phyloP scores from a whole-genome alignment of 1,140 invertebrate species.

The Pseudachorutes palmiensis region DNA sequence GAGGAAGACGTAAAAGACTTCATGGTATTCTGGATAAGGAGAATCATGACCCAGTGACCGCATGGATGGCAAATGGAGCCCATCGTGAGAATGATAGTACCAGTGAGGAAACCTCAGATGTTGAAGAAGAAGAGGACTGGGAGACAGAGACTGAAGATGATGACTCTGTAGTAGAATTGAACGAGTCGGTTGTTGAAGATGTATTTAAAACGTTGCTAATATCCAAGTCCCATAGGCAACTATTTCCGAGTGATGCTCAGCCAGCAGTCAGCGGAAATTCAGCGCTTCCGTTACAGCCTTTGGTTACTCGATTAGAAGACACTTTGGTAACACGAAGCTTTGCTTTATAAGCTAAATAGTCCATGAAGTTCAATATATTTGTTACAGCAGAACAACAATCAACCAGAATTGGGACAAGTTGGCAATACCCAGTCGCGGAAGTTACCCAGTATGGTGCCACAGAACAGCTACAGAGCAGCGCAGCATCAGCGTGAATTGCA shows the following conservation, averaged over 20 bases:
- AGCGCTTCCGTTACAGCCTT: too few relatives aligned
- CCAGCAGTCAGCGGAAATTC: too few relatives aligned
- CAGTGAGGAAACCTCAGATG: background rate
- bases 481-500: constrained; percentile 7
- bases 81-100: background rate
- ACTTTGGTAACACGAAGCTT: too few relatives aligned
- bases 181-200: background rate
- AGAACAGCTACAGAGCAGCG: too few relatives aligned
- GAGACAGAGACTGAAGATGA: background rate
- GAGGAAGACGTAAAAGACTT: too few relatives aligned
- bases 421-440: too few relatives aligned
- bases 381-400: too few relatives aligned
- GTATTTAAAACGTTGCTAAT: background rate
- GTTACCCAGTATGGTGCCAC: background rate
- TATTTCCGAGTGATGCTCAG: background rate
- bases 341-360: too few relatives aligned
- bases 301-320: too few relatives aligned
- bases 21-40: too few relatives aligned
- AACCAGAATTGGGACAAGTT: too few relatives aligned
- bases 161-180: background rate
- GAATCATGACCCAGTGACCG: background rate
- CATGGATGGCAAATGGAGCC: background rate
- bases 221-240: background rate
- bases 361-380: too few relatives aligned
- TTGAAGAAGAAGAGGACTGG: constrained; percentile 12